phyloP scores from a whole-genome alignment of 2,797 vertebrate species.

The Pseudocheirus occidentalis region DNA sequence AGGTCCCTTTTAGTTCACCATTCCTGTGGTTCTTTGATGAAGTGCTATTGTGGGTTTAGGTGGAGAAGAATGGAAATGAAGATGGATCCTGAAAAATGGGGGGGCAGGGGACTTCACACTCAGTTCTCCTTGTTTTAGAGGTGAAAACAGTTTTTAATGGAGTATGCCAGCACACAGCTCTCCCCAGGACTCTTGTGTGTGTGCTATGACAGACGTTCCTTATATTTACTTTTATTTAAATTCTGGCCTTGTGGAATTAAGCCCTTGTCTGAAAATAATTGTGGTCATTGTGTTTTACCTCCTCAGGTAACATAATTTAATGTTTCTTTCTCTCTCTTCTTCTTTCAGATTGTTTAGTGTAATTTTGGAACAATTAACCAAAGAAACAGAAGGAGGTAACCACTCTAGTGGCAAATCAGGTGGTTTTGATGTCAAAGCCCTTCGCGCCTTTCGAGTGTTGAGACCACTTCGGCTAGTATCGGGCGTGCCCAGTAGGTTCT shows the following conservation, averaged over 20 bases:
- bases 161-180: background rate
- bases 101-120: background rate
- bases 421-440: constrained; percentile 99
- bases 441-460: constrained; percentile 98
- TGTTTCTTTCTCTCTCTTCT: constrained; percentile 67
- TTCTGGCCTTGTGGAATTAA: constrained; percentile 53
- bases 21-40: background rate
- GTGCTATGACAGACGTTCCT: background rate
- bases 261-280: constrained; percentile 61
- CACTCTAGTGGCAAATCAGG: constrained; percentile 95
- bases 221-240: constrained; percentile 33
- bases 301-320: constrained; percentile 62
- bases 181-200: background rate
- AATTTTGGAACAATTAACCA: constrained; percentile 99
- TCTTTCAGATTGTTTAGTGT: constrained; percentile 96
- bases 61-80: background rate
- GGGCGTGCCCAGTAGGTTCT: constrained; percentile 98
- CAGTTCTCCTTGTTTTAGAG: background rate
- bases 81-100: background rate
- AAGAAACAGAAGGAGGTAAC: constrained; percentile 88
- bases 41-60: background rate
- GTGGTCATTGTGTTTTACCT: constrained; percentile 50
- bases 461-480: constrained; percentile 98
- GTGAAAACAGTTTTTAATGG: background rate
- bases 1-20: background rate